Evolutionary conservation across 2,888 invertebrate species (phyloP).

Genomic region (Apamea anceps): DNA sequence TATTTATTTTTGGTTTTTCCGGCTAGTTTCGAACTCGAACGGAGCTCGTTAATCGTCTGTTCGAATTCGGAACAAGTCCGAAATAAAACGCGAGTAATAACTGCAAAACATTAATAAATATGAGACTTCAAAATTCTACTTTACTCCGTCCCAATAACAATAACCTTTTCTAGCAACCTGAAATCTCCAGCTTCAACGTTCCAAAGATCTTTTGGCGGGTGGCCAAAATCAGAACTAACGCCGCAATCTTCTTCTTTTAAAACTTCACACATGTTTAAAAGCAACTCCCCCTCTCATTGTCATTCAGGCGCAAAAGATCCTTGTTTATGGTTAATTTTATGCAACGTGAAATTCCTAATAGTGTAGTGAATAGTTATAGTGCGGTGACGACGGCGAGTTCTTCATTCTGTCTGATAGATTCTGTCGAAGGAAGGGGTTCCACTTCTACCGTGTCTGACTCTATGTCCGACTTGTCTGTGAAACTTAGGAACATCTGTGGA

Average conservation of each 20-base stretch:
- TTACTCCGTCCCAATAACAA: background rate
- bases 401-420: constrained; percentile 37
- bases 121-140: background rate
- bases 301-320: background rate
- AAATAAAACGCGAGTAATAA: background rate
- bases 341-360: background rate
- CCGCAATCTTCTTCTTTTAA: background rate
- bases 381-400: constrained; percentile 75
- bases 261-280: background rate
- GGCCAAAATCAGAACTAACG: background rate
- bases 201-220: background rate
- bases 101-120: background rate
- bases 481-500: constrained; percentile 85
- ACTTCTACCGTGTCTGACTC: constrained; percentile 67
- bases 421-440: constrained; percentile 65
- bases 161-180: background rate
- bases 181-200: background rate
- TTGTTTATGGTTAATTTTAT: background rate
- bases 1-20: background rate
- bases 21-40: too few species aligned
- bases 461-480: constrained; percentile 71
- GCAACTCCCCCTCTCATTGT: background rate
- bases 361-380: constrained; percentile 57
- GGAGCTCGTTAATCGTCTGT: background rate
- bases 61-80: background rate